Evolutionary conservation across 2,888 invertebrate species (phyloP).

Genomic region (Chalcis sispes): DNA sequence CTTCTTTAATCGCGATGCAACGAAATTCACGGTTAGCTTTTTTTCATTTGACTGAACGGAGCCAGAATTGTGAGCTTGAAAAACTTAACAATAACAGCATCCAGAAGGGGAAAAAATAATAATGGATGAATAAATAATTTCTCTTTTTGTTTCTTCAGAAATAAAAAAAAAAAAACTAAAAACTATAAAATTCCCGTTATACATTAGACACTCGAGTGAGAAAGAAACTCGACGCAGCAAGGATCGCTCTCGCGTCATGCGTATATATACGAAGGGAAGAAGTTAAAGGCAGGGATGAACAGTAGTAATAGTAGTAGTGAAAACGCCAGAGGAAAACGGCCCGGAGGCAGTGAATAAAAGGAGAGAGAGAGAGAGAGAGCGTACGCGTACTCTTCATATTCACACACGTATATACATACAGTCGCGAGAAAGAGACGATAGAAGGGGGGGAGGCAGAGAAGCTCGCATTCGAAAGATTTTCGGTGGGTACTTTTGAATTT

Average conservation of each 20-base stretch:
- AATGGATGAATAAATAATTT: constrained; percentile 39
- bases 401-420: not conserved
- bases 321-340: constrained; percentile 50
- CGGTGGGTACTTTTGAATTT: constrained; percentile 67
- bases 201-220: too few species aligned
- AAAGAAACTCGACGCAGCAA: not conserved
- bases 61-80: not conserved
- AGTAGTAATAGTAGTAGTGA: too few species aligned
- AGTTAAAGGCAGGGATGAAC: not conserved
- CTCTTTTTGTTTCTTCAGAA: constrained; percentile 2
- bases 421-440: not conserved
- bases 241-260: too few species aligned
- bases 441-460: constrained; percentile 17
- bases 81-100: not conserved
- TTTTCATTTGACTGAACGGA: not conserved
- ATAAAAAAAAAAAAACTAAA: not conserved
- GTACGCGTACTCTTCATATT: not conserved
- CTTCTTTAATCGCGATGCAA: too few species aligned
- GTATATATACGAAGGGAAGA: too few species aligned
- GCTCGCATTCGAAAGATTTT: constrained; percentile 51
- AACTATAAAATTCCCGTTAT: too few species aligned
- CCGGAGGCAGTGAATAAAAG: constrained; percentile 41
- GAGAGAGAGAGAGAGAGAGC: not conserved
- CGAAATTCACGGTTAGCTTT: too few species aligned
- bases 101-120: constrained; percentile 15